Percentiles rank a stretch among this genome's conserved stretches.
Evolutionary conservation across 2,888 invertebrate genomes (phyloP).

Genomic region (Tridacna crocea): DNA sequence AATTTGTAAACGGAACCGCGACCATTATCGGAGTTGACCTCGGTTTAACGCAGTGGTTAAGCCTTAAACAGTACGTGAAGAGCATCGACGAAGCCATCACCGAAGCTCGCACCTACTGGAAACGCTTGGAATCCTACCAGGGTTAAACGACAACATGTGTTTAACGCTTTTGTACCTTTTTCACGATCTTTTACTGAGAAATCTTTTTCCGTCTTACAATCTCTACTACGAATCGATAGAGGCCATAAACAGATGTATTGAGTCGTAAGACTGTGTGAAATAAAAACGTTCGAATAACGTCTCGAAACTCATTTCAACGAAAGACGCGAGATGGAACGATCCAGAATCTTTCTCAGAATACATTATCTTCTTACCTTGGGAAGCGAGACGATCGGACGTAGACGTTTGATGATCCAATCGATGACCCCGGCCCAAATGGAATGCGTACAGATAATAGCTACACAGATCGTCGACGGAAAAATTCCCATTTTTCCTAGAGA

Average conservation of each 20-base stretch:
- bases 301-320: neutral
- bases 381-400: neutral
- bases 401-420: neutral
- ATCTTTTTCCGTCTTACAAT: too few relatives aligned
- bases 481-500: constrained; percentile 7
- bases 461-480: neutral
- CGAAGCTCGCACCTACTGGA: constrained; percentile 28
- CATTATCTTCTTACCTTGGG: neutral
- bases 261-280: neutral
- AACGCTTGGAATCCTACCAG: neutral
- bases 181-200: too few relatives aligned
- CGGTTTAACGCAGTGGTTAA: constrained; percentile 23
- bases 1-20: constrained; percentile 27
- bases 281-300: neutral
- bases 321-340: neutral
- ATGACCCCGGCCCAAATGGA: constrained; percentile 6
- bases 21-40: constrained; percentile 28
- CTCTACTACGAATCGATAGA: neutral
- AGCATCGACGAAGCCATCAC: constrained; percentile 28
- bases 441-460: neutral
- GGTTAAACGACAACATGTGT: neutral
- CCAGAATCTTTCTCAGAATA: neutral
- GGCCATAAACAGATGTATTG: neutral
- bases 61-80: constrained; percentile 13
- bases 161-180: neutral